Percentiles rank a stretch among this genome's conserved stretches.
phyloP scores from a whole-genome alignment of 1,140 invertebrate genomes.

The Cotesia glomerata region DNA sequence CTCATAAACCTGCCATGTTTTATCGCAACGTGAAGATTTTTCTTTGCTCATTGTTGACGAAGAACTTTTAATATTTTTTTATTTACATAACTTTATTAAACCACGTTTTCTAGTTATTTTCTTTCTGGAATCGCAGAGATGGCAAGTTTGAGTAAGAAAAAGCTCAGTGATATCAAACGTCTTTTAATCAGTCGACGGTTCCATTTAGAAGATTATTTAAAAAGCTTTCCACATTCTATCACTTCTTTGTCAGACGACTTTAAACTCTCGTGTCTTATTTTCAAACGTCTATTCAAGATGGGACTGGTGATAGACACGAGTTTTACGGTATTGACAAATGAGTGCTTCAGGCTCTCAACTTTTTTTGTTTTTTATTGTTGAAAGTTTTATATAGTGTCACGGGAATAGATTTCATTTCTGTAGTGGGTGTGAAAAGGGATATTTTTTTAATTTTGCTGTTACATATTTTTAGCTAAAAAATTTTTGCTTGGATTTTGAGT shows the following conservation, averaged over 20 bases:
- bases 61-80: too few species aligned
- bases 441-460: too few species aligned
- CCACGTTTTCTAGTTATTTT: not conserved
- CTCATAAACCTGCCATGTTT: too few species aligned
- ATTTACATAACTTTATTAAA: too few species aligned
- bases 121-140: not conserved
- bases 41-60: too few species aligned
- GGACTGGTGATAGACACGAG: not conserved
- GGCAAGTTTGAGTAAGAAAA: not conserved
- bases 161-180: constrained; percentile 10
- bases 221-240: not conserved
- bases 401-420: too few species aligned
- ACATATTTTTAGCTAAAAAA: too few species aligned
- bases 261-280: not conserved
- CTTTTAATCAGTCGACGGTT: not conserved
- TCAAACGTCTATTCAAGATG: not conserved
- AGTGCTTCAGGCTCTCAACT: not conserved
- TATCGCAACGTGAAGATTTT: too few species aligned
- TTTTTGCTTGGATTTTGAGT: too few species aligned
- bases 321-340: not conserved
- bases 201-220: constrained; percentile 9
- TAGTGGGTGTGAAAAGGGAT: too few species aligned
- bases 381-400: too few species aligned
- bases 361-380: not conserved
- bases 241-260: not conserved